These are phyloP conservation scores for Grammomys dolichurus DNA, from an alignment of 2,113 vertebrate genomes.

Conservation along the genomic window DNA sequence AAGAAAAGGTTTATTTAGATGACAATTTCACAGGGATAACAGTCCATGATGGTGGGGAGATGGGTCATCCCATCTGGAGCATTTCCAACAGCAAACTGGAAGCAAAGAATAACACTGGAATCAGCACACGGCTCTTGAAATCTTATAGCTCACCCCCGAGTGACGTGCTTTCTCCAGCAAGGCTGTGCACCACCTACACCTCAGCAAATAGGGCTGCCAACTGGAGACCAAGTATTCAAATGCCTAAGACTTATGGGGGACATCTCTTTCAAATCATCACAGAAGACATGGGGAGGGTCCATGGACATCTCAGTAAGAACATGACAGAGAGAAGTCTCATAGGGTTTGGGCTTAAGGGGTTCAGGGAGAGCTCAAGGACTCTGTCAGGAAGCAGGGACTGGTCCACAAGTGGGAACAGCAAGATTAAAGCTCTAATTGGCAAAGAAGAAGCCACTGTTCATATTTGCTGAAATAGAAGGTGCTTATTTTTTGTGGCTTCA, in stretches of 20 bases:
- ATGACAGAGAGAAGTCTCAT: neutral
- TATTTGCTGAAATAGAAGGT: neutral
- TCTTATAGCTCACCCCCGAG: neutral
- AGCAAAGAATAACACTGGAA: neutral
- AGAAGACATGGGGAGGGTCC: neutral
- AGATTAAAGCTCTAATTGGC: neutral
- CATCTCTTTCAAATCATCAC: neutral
- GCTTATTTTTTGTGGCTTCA: neutral
- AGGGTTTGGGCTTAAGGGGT: too few relatives aligned
- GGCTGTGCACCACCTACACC: neutral
- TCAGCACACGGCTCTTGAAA: neutral
- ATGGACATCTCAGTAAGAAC: neutral
- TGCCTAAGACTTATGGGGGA: neutral
- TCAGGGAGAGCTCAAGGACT: neutral
- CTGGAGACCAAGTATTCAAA: neutral
- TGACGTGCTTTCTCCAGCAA: neutral
- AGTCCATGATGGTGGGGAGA: neutral
- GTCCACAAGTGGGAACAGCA: neutral
- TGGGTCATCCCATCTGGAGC: neutral
- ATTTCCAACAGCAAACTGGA: neutral
- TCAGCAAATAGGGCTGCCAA: neutral
- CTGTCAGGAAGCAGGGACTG: neutral
- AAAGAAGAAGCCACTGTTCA: neutral
- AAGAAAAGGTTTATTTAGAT: neutral
- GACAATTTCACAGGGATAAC: neutral